Evolutionary conservation across 2,888 invertebrate species (phyloP), one percentile per base, ranked within the genome.

Genomic region (Pristionchus maxplancki): DNA sequence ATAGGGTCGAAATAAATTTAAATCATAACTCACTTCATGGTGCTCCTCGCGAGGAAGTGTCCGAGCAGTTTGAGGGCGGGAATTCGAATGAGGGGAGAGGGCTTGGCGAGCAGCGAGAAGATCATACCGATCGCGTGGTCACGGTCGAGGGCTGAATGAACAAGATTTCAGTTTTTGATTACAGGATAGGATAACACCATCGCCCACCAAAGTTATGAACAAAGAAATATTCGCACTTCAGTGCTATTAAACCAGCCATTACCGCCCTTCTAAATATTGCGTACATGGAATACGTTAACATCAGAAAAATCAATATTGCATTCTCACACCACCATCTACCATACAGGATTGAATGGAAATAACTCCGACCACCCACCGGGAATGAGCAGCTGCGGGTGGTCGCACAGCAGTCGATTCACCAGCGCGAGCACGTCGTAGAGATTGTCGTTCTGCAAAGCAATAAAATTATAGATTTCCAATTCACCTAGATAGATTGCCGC

Each of bases 381-480:
- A 92, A 99, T 98, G 92, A 93, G 91, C 50, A 93, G 98, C 92
- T 98, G 97, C 0, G 99, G 99, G 95, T 99, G 98, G 95, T 99
- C 99, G 15, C 98, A 97, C 97, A 99, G 98, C 92, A 99, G 96
- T 0, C 97, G 97, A 95, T 99, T 98, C 93, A 98, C 96, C 97
- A 98, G 97, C 96, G 98, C 97, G 91, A 99, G 96, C 9, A 99
- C 98, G 95, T 99, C 99, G 95, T 98, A 98, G 90, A 99, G 96
- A 95, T 99, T 99, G 95, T 99, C 99, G 95, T 99, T 98, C 97
- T 97, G 90, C 90, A 90, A 58, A 89, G 31, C 15, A 13, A 20
- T 50, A 67, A n/a, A 34, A 48, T 50, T 58, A 17, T 44, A 34
- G 8, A 89, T 28, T n/a, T 40, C 40, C 64, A 44, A 37, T 2